Conservation (phyloP, 2,888 invertebrate species). For the Eupelmus urozonus region DNA sequence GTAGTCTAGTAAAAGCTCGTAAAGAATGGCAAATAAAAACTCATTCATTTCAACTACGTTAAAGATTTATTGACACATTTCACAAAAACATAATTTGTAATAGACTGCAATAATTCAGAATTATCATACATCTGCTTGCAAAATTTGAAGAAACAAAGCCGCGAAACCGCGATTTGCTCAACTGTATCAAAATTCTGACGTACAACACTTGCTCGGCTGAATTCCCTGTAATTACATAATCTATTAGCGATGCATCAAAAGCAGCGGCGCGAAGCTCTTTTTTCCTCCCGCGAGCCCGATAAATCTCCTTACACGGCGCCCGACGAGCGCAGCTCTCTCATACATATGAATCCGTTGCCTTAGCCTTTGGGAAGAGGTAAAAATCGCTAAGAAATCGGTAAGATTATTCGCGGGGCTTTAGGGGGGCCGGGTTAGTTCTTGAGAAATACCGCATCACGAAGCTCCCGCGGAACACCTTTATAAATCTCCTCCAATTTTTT, state of each 20-base stretch:
- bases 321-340: background rate
- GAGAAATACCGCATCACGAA: slow-evolving; percentile 16
- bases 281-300: slow-evolving; percentile 14
- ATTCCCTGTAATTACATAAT: slow-evolving; percentile 41
- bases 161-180: background rate
- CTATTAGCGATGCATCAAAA: slow-evolving; percentile 16
- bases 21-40: too few species aligned
- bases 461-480: background rate
- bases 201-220: background rate
- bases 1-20: too few species aligned
- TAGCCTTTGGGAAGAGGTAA: too few species aligned
- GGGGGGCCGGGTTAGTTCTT: slow-evolving; percentile 15
- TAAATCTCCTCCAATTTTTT: background rate
- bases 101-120: too few species aligned
- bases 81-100: too few species aligned
- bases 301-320: slow-evolving; percentile 12
- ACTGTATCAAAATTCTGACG: background rate
- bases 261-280: slow-evolving; percentile 1
- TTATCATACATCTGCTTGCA: too few species aligned
- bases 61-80: too few species aligned
- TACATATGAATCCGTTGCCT: slow-evolving; percentile 16
- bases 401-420: slow-evolving; percentile 17
- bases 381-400: slow-evolving; percentile 39
- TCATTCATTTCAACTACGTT: too few species aligned
- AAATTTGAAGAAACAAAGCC: background rate